Base-by-base conservation (phyloP, 2,888 invertebrate genomes). In the Clanis bilineata region DNA sequence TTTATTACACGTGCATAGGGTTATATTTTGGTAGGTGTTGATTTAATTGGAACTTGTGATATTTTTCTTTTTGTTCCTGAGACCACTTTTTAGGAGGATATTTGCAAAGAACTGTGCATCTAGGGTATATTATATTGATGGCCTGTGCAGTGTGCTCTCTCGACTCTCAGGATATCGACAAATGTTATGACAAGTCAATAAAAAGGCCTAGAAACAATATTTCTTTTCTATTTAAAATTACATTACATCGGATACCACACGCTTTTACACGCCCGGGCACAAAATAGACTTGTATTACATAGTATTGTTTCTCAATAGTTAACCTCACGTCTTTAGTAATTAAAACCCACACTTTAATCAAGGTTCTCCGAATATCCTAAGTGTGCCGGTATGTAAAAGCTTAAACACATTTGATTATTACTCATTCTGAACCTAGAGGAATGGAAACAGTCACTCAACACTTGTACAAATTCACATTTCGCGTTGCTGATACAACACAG, bases 181-280 rank as follows among this genome's bases (percentile, higher is more conserved):
- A n/a, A n/a, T n/a, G n/a, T 5, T 5, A 3, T 9, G 9, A 5
- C 9, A 7, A 36, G 10, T 9, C 18, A 51, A 51, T 28, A 28
- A 51, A 51, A 51, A 7, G 0, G 32, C 5, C 15, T 21, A 15
- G 0, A 32, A 51, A 51, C 51, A 51, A 51, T 28, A 3, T 51
- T 28, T 23, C 25, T 12, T 36, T 51, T 32, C 32, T 51, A 51
- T 32, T 51, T 32, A 51, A 47, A 51, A 51, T 51, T 51, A 51
- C 32, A 10, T 32, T 51, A 18, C 4, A 32, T 32, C 5, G 32
- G 25, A 32, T 32, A 18, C 51, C 32, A 28, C 47, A 15, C 7
- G 41, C 32, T 51, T 10, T 3, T 32, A 32, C 51, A 51, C 51
- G 3, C 32, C 32, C 10, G 51, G 18, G 32, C 51, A 51, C 32